These are phyloP conservation scores for Rotaria magnacalcarata DNA, from an alignment of 2,888 invertebrate genomes.

Conservation along the genomic window DNA sequence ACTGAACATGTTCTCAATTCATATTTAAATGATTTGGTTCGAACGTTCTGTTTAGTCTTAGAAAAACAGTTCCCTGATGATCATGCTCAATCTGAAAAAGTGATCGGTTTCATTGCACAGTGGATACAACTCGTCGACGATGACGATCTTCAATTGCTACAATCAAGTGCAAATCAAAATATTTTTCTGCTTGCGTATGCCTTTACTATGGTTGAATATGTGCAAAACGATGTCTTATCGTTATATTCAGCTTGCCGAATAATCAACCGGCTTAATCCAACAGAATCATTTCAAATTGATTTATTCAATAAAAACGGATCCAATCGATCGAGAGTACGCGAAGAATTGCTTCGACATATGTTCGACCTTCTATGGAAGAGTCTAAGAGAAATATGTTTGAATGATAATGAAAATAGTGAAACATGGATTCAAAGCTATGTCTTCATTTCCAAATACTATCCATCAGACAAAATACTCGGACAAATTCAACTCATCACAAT, in stretches of 20 bases:
- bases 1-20: not conserved
- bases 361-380: not conserved
- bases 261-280: not conserved
- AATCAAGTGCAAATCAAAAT: not conserved
- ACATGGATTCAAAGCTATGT: not conserved
- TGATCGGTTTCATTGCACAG: not conserved
- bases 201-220: not conserved
- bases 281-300: not conserved
- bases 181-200: not conserved
- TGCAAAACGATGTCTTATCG: not conserved
- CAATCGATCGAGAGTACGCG: not conserved
- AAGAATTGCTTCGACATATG: not conserved
- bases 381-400: not conserved
- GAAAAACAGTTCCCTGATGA: not conserved
- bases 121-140: not conserved
- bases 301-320: not conserved
- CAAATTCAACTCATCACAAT: not conserved
- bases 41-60: not conserved
- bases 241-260: not conserved
- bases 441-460: not conserved
- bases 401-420: not conserved
- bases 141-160: not conserved
- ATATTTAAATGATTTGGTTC: constrained; percentile 21
- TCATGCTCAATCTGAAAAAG: not conserved
- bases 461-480: not conserved